A percentile compares a stretch with the other conserved stretches of the same genome.
phyloP scores from a whole-genome alignment of 2,888 invertebrate species.

The Stenodema calcarata region DNA sequence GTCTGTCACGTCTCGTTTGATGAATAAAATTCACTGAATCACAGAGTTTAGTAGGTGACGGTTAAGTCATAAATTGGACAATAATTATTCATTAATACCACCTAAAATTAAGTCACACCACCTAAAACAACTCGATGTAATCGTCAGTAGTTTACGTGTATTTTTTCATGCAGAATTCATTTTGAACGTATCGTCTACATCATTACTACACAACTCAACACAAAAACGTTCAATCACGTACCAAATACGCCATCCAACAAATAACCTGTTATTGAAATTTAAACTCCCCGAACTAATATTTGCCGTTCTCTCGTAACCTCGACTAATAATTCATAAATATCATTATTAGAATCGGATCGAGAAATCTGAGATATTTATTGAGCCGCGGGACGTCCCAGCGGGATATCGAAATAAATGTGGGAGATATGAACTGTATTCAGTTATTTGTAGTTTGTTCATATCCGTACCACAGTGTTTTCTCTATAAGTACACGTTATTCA shows the following conservation, averaged over 20 bases:
- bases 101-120: too few relatives aligned
- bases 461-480: too few relatives aligned
- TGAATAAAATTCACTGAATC: not conserved
- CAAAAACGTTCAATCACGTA: not conserved
- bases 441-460: too few relatives aligned
- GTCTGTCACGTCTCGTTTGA: not conserved
- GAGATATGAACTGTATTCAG: not conserved
- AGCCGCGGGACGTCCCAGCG: not conserved
- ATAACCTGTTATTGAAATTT: not conserved
- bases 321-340: not conserved
- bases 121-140: too few relatives aligned
- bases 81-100: too few relatives aligned
- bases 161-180: too few relatives aligned
- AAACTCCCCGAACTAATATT: not conserved
- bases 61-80: too few relatives aligned
- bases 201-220: too few relatives aligned
- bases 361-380: not conserved
- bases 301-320: not conserved
- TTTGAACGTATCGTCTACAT: too few relatives aligned
- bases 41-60: too few relatives aligned
- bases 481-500: too few relatives aligned
- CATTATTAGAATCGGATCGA: not conserved
- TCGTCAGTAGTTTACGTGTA: too few relatives aligned
- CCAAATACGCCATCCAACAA: not conserved
- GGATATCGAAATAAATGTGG: not conserved